A percentile compares a stretch with the other conserved stretches of the same genome.
Evolutionary conservation across 2,888 invertebrate genomes (phyloP).

Genomic region (Mythimna loreyi): DNA sequence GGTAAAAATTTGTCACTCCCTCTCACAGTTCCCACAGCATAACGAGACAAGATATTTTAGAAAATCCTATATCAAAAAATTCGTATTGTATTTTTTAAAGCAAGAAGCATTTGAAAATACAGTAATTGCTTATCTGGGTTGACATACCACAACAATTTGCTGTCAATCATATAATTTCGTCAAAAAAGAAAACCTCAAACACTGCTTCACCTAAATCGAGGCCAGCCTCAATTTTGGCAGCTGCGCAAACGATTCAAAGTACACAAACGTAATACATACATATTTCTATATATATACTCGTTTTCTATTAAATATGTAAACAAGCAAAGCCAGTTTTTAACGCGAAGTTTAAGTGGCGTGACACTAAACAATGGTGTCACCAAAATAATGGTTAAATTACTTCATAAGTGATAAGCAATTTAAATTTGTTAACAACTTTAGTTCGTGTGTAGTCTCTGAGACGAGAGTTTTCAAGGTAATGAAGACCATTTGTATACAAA

Average conservation of each 20-base stretch:
- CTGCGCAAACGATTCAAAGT: constrained; percentile 10
- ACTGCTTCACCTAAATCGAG: neutral
- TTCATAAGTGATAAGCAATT: constrained; percentile 27
- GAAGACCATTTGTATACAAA: neutral
- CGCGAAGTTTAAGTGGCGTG: constrained; percentile 42
- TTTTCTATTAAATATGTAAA: constrained; percentile 48
- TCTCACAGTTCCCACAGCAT: too few relatives aligned
- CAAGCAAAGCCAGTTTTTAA: constrained; percentile 14
- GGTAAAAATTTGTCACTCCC: too few relatives aligned
- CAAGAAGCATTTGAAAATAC: too few relatives aligned
- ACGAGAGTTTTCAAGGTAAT: constrained; percentile 22
- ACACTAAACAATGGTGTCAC: constrained; percentile 40
- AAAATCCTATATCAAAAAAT: too few relatives aligned
- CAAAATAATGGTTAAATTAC: constrained; percentile 43
- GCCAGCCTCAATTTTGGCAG: constrained; percentile 8
- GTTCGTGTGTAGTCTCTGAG: constrained; percentile 12
- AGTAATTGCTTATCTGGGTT: too few relatives aligned
- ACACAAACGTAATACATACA: constrained; percentile 3
- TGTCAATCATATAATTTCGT: neutral
- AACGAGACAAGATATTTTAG: too few relatives aligned
- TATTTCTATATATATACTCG: too few relatives aligned
- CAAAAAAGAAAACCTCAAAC: neutral
- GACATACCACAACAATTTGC: neutral
- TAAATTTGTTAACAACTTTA: constrained; percentile 1
- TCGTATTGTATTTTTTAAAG: too few relatives aligned